These are phyloP conservation scores for Magallana angulata DNA, from an alignment of 1,140 invertebrate species.

Conservation along the genomic window DNA sequence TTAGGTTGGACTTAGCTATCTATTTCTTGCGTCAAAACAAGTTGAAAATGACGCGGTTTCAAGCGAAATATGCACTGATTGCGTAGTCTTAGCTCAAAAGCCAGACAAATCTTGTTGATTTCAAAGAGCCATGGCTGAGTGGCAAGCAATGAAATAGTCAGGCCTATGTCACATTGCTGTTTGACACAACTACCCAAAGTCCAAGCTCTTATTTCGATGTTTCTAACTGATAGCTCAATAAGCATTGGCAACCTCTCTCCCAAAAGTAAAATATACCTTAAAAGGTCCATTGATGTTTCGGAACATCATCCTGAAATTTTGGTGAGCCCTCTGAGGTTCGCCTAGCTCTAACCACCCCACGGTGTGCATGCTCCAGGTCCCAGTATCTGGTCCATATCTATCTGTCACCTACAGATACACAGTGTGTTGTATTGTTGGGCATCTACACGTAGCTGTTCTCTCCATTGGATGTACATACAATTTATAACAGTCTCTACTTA, in stretches of 20 bases:
- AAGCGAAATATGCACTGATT: too few relatives aligned
- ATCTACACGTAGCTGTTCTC: too few relatives aligned
- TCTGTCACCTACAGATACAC: conserved; percentile 67
- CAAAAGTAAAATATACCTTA: conserved; percentile 67
- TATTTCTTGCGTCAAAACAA: too few relatives aligned
- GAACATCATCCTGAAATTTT: conserved; percentile 74
- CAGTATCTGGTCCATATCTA: conserved; percentile 77
- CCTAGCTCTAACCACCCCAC: conserved; percentile 79
- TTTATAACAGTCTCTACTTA: conserved; percentile 50
- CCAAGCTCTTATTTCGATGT: too few relatives aligned
- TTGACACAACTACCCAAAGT: too few relatives aligned
- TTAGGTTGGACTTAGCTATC: too few relatives aligned
- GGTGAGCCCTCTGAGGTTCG: conserved; percentile 68
- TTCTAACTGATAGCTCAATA: background rate
- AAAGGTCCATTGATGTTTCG: conserved; percentile 73
- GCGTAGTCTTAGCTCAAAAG: too few relatives aligned
- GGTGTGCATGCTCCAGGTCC: conserved; percentile 80
- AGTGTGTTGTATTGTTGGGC: background rate
- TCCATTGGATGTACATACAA: conserved; percentile 42
- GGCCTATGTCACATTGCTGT: too few relatives aligned
- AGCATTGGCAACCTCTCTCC: background rate
- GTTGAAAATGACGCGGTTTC: too few relatives aligned
- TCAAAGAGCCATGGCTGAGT: too few relatives aligned
- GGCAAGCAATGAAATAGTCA: too few relatives aligned
- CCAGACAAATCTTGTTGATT: too few relatives aligned